Evolutionary conservation across 1,140 invertebrate genomes (phyloP).

Genomic region (Periplaneta americana): DNA sequence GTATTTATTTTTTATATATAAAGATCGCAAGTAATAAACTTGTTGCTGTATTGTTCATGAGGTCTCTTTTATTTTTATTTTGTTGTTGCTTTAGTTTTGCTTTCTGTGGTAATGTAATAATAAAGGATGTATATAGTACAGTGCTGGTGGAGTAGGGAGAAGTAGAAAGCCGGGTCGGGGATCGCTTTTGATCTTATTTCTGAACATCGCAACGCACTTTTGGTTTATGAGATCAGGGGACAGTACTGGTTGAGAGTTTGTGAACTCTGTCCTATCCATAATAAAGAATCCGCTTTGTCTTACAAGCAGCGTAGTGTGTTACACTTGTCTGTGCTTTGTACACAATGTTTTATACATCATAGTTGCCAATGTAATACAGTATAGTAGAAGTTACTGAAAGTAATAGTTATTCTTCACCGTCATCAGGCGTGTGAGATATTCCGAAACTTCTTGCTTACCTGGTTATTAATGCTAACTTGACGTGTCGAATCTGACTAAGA

Average conservation of each 20-base stretch:
- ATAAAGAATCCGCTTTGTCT: not conserved
- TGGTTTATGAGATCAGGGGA: not conserved
- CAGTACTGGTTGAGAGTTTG: not conserved
- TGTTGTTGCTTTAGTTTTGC: not conserved
- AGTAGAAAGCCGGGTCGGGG: not conserved
- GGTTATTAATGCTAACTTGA: too few species aligned
- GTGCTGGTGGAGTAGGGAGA: not conserved
- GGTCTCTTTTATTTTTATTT: not conserved
- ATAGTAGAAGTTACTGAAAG: too few species aligned
- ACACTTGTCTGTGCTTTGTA: too few species aligned
- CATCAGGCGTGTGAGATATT: too few species aligned
- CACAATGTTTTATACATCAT: too few species aligned
- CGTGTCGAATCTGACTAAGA: too few species aligned
- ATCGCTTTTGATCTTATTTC: conserved; percentile 7
- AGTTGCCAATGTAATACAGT: too few species aligned
- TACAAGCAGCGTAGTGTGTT: not conserved
- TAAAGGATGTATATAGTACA: not conserved
- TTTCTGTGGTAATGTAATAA: conserved; percentile 6
- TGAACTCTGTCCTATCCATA: not conserved
- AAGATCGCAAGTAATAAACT: not conserved
- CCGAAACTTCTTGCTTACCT: too few species aligned
- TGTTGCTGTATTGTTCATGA: not conserved
- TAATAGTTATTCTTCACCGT: too few species aligned
- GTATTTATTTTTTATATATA: not conserved
- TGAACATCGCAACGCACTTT: conserved; percentile 8